These are phyloP conservation scores for Ormyrus pomaceus DNA, from an alignment of 2,888 invertebrate species.

Conservation along the genomic window DNA sequence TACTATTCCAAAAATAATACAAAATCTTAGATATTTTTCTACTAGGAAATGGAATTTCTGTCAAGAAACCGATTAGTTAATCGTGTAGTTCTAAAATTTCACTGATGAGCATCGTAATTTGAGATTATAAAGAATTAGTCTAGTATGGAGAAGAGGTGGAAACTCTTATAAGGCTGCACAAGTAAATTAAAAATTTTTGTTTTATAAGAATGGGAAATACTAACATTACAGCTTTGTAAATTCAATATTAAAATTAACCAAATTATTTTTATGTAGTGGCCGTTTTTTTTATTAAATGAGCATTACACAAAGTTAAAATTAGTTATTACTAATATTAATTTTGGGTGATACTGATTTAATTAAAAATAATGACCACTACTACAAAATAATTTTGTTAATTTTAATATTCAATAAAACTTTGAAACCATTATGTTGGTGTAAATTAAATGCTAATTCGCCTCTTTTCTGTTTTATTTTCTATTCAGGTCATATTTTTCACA, in stretches of 20 bases:
- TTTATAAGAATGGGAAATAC: neutral
- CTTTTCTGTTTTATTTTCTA: too few relatives aligned
- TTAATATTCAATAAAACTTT: too few relatives aligned
- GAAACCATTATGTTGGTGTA: too few relatives aligned
- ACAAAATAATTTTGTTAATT: too few relatives aligned
- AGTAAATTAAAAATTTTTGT: slow-evolving; percentile 14
- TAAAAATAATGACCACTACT: too few relatives aligned
- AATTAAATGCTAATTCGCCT: too few relatives aligned
- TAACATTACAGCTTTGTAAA: neutral
- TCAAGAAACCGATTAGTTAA: slow-evolving; percentile 25
- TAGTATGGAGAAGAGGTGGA: slow-evolving; percentile 33
- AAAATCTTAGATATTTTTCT: slow-evolving; percentile 54
- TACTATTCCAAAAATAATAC: neutral
- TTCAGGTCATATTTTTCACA: neutral
- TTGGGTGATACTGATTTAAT: too few relatives aligned
- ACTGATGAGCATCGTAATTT: slow-evolving; percentile 35
- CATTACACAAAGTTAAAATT: too few relatives aligned
- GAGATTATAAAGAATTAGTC: slow-evolving; percentile 35
- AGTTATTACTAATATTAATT: too few relatives aligned
- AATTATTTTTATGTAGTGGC: too few relatives aligned
- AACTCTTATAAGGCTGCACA: slow-evolving; percentile 24
- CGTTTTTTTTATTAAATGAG: too few relatives aligned
- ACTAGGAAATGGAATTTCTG: slow-evolving; percentile 50
- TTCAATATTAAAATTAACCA: too few relatives aligned
- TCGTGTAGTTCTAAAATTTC: slow-evolving; percentile 21